phyloP scores from a whole-genome alignment of 2,113 vertebrate genomes.

The Platysteira castanea region DNA sequence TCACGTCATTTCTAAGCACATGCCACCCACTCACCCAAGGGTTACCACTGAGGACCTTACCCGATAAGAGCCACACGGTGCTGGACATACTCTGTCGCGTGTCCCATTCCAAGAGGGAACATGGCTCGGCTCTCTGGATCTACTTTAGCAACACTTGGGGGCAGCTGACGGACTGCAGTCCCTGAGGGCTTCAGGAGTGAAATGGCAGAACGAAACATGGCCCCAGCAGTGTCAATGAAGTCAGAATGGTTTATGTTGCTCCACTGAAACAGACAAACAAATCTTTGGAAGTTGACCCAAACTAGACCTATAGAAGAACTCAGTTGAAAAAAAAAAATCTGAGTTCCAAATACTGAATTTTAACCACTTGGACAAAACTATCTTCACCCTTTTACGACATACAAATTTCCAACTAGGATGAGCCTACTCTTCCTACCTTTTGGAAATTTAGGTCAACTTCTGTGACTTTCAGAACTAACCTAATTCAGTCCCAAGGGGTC shows the following conservation, averaged over 20 bases:
- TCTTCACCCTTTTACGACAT: background rate
- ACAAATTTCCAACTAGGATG: background rate
- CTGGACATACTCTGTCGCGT: conserved; percentile 88
- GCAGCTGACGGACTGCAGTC: conserved; percentile 87
- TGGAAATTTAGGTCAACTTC: background rate
- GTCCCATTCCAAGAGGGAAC: conserved; percentile 91
- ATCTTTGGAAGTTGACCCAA: background rate
- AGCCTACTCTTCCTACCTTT: background rate
- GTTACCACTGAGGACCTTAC: conserved; percentile 62
- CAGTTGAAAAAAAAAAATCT: background rate
- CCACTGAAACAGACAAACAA: conserved; percentile 78
- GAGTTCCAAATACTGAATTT: background rate
- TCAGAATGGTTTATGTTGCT: conserved; percentile 92
- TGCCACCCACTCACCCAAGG: accelerated
- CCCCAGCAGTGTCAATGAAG: conserved; percentile 83
- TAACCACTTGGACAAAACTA: background rate
- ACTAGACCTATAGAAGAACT: background rate
- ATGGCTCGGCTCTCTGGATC: conserved; percentile 82
- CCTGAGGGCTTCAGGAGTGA: conserved; percentile 83
- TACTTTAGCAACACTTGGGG: conserved; percentile 86
- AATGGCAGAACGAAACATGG: conserved; percentile 79
- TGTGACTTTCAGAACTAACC: background rate
- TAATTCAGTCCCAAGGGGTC: background rate
- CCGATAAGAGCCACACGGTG: conserved; percentile 90
- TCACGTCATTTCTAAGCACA: background rate